Evolutionary conservation across 2,113 vertebrate species (phyloP), one percentile per base, ranked within the genome.

Genomic region (Sardina pilchardus): DNA sequence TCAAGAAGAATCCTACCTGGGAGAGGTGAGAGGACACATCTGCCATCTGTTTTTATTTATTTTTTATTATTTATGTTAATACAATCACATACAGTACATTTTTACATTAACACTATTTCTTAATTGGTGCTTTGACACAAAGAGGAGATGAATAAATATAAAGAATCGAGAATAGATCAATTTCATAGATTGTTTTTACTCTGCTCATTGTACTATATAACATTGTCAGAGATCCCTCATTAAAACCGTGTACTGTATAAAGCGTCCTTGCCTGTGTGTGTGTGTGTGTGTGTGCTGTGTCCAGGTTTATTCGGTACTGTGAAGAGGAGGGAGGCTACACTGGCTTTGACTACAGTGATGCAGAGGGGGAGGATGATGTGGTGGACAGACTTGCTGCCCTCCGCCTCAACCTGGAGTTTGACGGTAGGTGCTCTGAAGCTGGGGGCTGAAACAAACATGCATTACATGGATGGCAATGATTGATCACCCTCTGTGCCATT

Each of bases 231-330:
- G 63, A 71, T 4, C 0, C 7, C 8, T 71, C 10, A 10, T 26
- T 71, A 71, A 30, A 26, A 10, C n/a, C n/a, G n/a, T n/a, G n/a
- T n/a, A n/a, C n/a, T n/a, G n/a, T n/a, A n/a, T n/a, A n/a, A n/a
- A n/a, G 26, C 10, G 67, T 44, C 1, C 9, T 39, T 67, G 44
- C 10, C 6, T 45, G 1, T 45, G 44, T 8, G 44, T 44, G 44
- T 44, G 44, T 44, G 9, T 36, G 67, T 44, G 1, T 7, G 42
- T 67, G 8, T 85, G 63, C 45, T 30, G 36, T 16, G 24, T 39
- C 3, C 81, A 96, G 98, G 90, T 97, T 99, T 92, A 95, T 99
- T 90, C 91, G 82, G 34, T 98, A 96, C 94, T 99, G 98, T 90
- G 91, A 81, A 86, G 90, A 93, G 0, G 84, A 96, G 0, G 91